Base-by-base conservation (phyloP, 2,888 invertebrate species). In the Hyppa rectilinea region DNA sequence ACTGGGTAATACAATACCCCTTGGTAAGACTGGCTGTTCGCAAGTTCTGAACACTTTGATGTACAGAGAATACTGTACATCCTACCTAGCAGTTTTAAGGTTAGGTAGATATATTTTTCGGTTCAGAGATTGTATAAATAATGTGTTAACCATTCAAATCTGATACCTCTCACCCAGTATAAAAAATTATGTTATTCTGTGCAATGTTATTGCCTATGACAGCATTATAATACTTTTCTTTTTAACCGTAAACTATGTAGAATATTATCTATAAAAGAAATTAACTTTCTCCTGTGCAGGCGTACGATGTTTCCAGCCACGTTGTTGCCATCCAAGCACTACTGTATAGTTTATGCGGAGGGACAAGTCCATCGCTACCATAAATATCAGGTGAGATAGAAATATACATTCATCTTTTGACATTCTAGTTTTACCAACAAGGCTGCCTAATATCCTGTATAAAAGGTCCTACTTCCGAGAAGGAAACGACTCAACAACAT, bases 311-410 rank as follows among this genome's bases (percentile, higher is more conserved):
- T 94, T 43, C 95, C 95, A 4, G 95, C 92, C 1, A 93, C 94
- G 17, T 83, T 95, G n/a, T 88, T 90, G 50, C 94, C 95, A 1
- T 92, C 94, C 2, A 92, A 92, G 75, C 94, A 94, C 73, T 93
- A 93, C 78, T 95, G 95, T 72, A 72, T 93, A 6, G 89, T 95
- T 17, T 94, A 93, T 70, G 90, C 92, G 2, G 92, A 93, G 10
- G 93, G 92, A 3, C 86, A 80, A 1, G 88, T 91, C 0, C 90
- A 94, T 72, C 88, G 89, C 64, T 94, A 92, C 75, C 93, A 91
- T 0, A 95, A 94, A 82, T 95, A 95, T 80, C 95, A 95, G 90
- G 95, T 94, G 69, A 80, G 52, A 29, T 29, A 14, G 43, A 45
- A 36, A 26, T 9, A 23, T 23, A n/a, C 36, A 31, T 55, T 38